phyloP scores from a whole-genome alignment of 1,140 invertebrate species.

The Notospermus geniculatus region DNA sequence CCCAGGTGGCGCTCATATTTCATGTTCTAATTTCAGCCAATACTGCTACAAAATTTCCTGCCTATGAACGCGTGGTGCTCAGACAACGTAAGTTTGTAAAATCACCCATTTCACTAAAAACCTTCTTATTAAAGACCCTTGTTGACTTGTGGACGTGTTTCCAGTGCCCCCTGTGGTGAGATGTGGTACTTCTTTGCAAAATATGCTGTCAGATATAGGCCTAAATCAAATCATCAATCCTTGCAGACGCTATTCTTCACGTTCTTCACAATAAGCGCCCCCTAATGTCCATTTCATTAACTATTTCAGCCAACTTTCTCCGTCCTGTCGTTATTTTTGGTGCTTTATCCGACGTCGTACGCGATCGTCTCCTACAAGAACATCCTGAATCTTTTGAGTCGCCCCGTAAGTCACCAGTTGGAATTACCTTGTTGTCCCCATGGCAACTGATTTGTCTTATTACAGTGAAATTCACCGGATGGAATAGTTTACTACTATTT shows the following conservation, averaged over 20 bases:
- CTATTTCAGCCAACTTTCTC: conserved; percentile 72
- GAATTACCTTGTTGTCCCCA: too few species aligned
- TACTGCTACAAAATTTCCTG: conserved; percentile 90
- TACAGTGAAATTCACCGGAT: too few species aligned
- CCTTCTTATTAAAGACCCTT: background rate
- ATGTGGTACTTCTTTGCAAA: too few species aligned
- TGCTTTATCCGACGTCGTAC: conserved; percentile 87
- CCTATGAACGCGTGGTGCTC: conserved; percentile 92
- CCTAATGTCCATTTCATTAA: background rate
- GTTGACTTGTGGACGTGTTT: too few species aligned
- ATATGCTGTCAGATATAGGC: too few species aligned
- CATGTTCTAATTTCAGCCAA: conserved; percentile 63
- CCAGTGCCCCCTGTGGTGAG: too few species aligned
- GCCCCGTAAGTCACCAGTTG: conserved; percentile 64
- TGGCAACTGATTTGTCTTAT: too few species aligned
- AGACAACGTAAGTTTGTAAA: conserved; percentile 68
- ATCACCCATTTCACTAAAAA: background rate
- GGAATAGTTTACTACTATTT: too few species aligned
- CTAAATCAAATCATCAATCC: too few species aligned
- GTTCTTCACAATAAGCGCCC: background rate
- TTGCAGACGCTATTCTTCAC: too few species aligned
- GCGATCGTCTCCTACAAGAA: conserved; percentile 85
- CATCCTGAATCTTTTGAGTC: conserved; percentile 90
- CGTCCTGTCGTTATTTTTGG: conserved; percentile 95
- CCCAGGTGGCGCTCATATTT: too few species aligned